Evolutionary conservation across 1,140 invertebrate genomes (phyloP), one percentile per base, ranked within the genome.

Genomic region (Drosophila sp.): DNA sequence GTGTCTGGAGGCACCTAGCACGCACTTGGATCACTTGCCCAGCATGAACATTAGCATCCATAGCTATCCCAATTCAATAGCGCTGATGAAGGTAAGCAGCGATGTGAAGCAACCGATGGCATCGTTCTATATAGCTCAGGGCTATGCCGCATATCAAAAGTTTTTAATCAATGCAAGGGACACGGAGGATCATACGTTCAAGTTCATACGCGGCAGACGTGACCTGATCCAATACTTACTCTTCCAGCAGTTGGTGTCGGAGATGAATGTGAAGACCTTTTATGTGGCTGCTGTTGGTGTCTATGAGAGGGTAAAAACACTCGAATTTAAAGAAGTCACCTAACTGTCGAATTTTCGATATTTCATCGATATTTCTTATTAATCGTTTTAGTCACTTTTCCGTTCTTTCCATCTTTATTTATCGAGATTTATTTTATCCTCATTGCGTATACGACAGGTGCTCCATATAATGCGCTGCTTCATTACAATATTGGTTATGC

Each of bases 241-340:
- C 23, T 50, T 50, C 23, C 44, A 50, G 44, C 44, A 50, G 23
- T 50, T 50, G 44, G 44, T 50, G 1, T 50, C 44, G 3, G 44
- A 27, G 44, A 27, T 25, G 25, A 50, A 3, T 50, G 44, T 50
- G 44, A 25, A 50, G 27, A 27, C 44, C 1, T 50, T 27, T 50
- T 50, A 6, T 27, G 44, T 50, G 44, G 44, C 23, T 27, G 44
- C 7, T 27, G 44, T 4, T 2, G 8, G 25, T 10, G 10, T 50
- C 27, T 8, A 5, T 27, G 23, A 10, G 23, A 10, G 6, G 23
- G 44, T 50, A 50, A 11, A 4, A 50, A 23, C 8, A 2, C 6
- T 47, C 2, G 1, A 47, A 17, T 17, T 17, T 17, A 17, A 17
- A 17, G 17, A 17, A 17, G 17, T 17, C 17, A 17, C 17, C 17